Base-by-base conservation (phyloP, 2,113 vertebrate species). In the Oenanthe oenanthe region DNA sequence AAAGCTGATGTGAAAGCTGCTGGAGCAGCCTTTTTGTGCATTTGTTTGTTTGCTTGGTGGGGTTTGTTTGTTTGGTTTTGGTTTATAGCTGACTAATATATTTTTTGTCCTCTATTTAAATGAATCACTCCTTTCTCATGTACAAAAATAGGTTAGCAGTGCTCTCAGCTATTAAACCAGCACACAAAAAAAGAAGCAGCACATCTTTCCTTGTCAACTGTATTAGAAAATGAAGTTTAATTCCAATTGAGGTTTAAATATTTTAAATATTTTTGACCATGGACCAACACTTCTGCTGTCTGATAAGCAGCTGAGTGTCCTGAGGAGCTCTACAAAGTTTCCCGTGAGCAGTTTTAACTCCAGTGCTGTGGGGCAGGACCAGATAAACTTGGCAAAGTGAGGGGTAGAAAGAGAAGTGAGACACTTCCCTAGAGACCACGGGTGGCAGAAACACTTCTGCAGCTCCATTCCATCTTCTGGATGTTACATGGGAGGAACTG, bases 381-480 rank as follows among this genome's bases (percentile, higher is more conserved):
- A 36, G 24, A 9, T 17, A 43, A 82, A 29, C 26, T 29, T 63
- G 29, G 13, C 5, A 16, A 17, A 2, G 10, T 2, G 20, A 45
- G 22, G 40, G 17, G 19, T 3, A 21, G 28, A 18, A 67, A 70
- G 19, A 61, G 36, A 70, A 42, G 7, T 38, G 19, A 71, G 58
- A n/a, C 2, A 1, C 2, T 58, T 67, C 2, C 51, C 22, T 8
- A 3, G 66, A 48, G 63, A 45, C 17, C 2, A 4, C 0, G 4
- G 10, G 9, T 7, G 0, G 10, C 4, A 29, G 29, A 13, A 86
- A 21, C 18, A 13, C 15, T 88, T 83, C 4, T 22, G 57, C 21
- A 92, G 20, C 17, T 72, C 48, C 0, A 0, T 45, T 73, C n/a
- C 60, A 22, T 19, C 9, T 17, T 42, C 14, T 63, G 3, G 10